A percentile compares a stretch with the other conserved stretches of the same genome.
Conservation (phyloP, 92 coral and sea anemone species). For the Palythoa grandiflora region DNA sequence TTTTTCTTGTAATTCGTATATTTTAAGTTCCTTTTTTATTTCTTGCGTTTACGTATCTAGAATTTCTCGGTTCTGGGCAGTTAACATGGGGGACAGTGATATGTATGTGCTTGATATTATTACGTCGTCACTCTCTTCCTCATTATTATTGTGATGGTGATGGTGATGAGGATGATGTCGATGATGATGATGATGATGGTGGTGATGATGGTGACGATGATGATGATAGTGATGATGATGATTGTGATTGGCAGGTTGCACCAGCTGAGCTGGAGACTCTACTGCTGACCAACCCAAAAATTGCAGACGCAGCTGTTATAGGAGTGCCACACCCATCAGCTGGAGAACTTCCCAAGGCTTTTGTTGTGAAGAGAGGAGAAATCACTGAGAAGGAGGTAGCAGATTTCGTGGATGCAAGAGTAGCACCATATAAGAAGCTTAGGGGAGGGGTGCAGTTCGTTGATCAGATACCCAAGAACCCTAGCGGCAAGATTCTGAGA, state of each 20-base stretch:
- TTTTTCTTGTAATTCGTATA: too few species aligned
- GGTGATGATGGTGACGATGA: too few species aligned
- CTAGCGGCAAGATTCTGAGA: slow-evolving; percentile 68
- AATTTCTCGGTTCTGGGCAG: too few species aligned
- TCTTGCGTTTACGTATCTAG: too few species aligned
- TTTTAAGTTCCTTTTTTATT: too few species aligned
- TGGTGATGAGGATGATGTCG: too few species aligned
- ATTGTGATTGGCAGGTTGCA: slow-evolving; percentile 61
- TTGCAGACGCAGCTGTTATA: slow-evolving; percentile 77
- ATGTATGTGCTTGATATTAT: too few species aligned
- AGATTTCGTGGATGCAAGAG: slow-evolving; percentile 58
- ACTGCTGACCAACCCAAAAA: slow-evolving; percentile 68
- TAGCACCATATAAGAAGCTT: slow-evolving; percentile 79
- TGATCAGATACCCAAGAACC: slow-evolving; percentile 66
- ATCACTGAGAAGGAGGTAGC: slow-evolving; percentile 63
- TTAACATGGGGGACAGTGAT: too few species aligned
- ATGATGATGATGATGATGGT: too few species aligned
- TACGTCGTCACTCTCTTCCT: too few species aligned
- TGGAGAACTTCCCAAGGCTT: slow-evolving; percentile 85
- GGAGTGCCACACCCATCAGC: slow-evolving; percentile 79
- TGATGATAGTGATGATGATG: too few species aligned
- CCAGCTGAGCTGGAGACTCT: slow-evolving; percentile 86
- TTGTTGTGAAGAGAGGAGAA: slow-evolving; percentile 66
- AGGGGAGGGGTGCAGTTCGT: slow-evolving; percentile 84
- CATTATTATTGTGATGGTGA: too few species aligned